Base-by-base conservation (phyloP, 2,797 vertebrate genomes). In the Chaetodon trifasciatus region DNA sequence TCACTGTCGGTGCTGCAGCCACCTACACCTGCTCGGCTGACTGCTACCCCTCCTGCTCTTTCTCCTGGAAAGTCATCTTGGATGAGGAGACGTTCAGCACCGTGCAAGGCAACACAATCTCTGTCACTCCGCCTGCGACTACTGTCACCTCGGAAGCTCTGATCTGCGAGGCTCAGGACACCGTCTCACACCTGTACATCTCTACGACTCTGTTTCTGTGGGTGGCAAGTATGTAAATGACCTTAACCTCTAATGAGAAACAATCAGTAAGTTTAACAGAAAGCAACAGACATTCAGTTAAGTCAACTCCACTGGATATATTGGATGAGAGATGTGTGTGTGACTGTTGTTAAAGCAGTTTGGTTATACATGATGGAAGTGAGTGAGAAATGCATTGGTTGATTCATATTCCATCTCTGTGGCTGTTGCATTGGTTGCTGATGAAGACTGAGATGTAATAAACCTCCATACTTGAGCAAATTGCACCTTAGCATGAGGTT, bases 11-110 rank as follows among this genome's bases (percentile, higher is more conserved):
- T 0, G n/a, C 0, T 10, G 32, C 3, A 0, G 76, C 74, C 10
- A 40, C 1, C 8, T 86, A 79, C 2, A 78, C 15, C 64, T 90
- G 88, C 58, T 81, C 68, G 2, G 79, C 84, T 9, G 37, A 37
- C 44, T 90, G 88, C 77, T 84, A 57, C 71, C 86, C 88, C 0
- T 58, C 82, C 69, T 90, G 88, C 62, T 74, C 35, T 68, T 86
- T 70, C 72, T 24, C 10, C 0, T 88, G 82, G 86, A 58, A 3
- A 0, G 21, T 81, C 4, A 0, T 24, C 11, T 16, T 67, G 9
- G 0, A 21, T 0, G 1, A 1, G 1, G 0, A 8, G 21, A 0
- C 1, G 4, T 47, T 35, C 32, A 1, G 3, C 0, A 76, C 39
- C 0, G 4, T 1, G 3, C 3, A 72, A 6, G 81, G 83, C 17